phyloP scores from a whole-genome alignment of 2,888 invertebrate species.

The Apeira syringaria region DNA sequence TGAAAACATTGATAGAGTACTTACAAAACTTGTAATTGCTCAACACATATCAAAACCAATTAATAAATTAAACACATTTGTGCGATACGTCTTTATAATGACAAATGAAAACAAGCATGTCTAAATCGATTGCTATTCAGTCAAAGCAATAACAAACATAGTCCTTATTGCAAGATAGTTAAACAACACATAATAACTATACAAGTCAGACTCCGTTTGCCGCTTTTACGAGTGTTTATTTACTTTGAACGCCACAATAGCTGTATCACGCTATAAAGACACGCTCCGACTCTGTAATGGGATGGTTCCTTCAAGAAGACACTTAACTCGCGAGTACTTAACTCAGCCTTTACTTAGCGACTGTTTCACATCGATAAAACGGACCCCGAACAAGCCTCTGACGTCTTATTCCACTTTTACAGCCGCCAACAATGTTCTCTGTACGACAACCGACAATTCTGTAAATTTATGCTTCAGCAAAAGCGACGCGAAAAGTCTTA shows the following conservation, averaged over 20 bases:
- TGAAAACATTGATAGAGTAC: conserved; percentile 5
- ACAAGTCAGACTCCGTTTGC: conserved; percentile 30
- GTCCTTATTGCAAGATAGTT: conserved; percentile 34
- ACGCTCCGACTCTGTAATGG: conserved; percentile 46
- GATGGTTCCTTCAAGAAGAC: conserved; percentile 41
- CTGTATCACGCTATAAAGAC: conserved; percentile 43
- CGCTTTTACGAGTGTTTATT: conserved; percentile 40
- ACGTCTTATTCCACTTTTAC: conserved; percentile 58
- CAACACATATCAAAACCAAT: conserved; percentile 15
- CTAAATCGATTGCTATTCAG: conserved; percentile 32
- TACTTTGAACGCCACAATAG: conserved; percentile 37
- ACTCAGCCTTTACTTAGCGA: conserved; percentile 41
- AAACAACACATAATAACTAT: conserved; percentile 35
- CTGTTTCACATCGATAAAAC: conserved; percentile 46
- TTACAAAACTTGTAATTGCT: conserved; percentile 9
- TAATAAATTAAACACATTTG: conserved; percentile 18
- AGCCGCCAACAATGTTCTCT: conserved; percentile 49
- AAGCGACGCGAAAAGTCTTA: conserved; percentile 32
- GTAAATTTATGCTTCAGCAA: conserved; percentile 55
- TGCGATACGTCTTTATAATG: conserved; percentile 10
- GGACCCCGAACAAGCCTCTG: conserved; percentile 29
- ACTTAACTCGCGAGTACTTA: conserved; percentile 40
- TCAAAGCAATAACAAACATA: conserved; percentile 35
- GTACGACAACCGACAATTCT: conserved; percentile 46
- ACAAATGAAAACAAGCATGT: conserved; percentile 16